Conservation (phyloP, 1,140 invertebrate species). For the Drosophila prosaltans region DNA sequence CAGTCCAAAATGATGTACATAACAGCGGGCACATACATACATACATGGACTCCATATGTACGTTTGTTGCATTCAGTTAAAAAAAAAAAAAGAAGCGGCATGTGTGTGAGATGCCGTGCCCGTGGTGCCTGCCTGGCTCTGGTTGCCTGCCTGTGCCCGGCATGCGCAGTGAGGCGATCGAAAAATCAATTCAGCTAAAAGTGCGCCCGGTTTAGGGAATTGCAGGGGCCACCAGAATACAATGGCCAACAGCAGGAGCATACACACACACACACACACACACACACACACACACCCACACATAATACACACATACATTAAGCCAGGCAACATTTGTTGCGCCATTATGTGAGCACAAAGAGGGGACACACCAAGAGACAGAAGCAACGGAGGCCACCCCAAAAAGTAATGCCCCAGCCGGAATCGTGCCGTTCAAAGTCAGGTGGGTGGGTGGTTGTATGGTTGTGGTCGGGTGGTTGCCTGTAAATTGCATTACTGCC, state of each 20-base stretch:
- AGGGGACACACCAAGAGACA: no score
- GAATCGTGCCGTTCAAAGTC: constrained; percentile 12
- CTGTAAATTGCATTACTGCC: constrained; percentile 78
- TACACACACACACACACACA: no score
- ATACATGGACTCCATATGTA: no score
- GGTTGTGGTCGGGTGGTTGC: constrained; percentile 12
- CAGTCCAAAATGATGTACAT: constrained; percentile 12
- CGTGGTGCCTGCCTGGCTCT: constrained; percentile 15
- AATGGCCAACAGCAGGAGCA: constrained; percentile 25
- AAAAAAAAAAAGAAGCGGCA: constrained; percentile 22
- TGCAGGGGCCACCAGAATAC: constrained; percentile 40
- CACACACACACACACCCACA: no score
- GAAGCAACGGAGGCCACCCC: constrained; percentile 23
- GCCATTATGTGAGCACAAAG: constrained; percentile 24
- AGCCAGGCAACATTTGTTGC: constrained; percentile 58
- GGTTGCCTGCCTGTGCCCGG: constrained; percentile 49
- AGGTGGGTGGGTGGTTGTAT: constrained; percentile 30
- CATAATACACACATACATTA: neutral
- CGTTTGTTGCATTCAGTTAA: constrained; percentile 36
- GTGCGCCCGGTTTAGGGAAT: constrained; percentile 70
- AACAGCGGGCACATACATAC: constrained; percentile 1
- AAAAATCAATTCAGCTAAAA: constrained; percentile 83
- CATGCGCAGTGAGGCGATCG: constrained; percentile 72
- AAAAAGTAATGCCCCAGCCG: constrained; percentile 44
- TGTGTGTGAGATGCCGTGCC: constrained; percentile 4